Evolutionary conservation across 2,113 vertebrate species (phyloP), one percentile per base, ranked within the genome.

Genomic region (Chaenocephalus aceratus): DNA sequence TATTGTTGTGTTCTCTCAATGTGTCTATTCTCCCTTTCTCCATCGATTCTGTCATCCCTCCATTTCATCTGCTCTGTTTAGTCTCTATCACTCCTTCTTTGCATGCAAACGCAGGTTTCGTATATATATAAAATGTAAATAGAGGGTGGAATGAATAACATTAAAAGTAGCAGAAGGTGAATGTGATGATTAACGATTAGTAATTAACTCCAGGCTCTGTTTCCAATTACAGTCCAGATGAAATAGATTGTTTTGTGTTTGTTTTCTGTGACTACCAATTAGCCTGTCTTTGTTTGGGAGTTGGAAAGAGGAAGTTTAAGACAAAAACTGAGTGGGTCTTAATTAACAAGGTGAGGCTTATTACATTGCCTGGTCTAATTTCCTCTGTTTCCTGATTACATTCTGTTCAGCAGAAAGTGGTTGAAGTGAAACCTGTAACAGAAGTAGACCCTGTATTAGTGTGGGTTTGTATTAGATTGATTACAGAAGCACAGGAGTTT

Each of bases 201-300:
- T 83, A 82, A 90, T 89, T 87, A 88, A 82, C 72, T 67, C 45
- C 1, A 16, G 75, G 63, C 60, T 77, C 16, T 71, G 56, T 78
- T 86, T 88, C 80, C 82, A 80, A 76, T 83, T 86, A 89, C 85
- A 84, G 65, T 82, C 86, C 82, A 80, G 66, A 63, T 30, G 45
- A 75, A 84, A 85, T 76, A 2, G 65, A 59, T 89, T 75, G 60
- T 57, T 72, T 85, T 75, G 75, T 78, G 49, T 80, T 79, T 71
- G 2, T 30, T 72, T 79, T 80, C 21, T 60, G 30, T 71, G 30
- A 23, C 54, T 71, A 45, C 60, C 72, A 86, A 85, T 87, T 77
- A 88, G 61, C 15, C 53, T 0, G 16, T 73, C 72, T 85, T 84
- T 88, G 79, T 86, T 49, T 53, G 2, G 46, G 0, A 10, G 36